These are phyloP conservation scores for Pristionchus fissidentatus DNA, from an alignment of 2,888 invertebrate genomes.

Conservation along the genomic window DNA sequence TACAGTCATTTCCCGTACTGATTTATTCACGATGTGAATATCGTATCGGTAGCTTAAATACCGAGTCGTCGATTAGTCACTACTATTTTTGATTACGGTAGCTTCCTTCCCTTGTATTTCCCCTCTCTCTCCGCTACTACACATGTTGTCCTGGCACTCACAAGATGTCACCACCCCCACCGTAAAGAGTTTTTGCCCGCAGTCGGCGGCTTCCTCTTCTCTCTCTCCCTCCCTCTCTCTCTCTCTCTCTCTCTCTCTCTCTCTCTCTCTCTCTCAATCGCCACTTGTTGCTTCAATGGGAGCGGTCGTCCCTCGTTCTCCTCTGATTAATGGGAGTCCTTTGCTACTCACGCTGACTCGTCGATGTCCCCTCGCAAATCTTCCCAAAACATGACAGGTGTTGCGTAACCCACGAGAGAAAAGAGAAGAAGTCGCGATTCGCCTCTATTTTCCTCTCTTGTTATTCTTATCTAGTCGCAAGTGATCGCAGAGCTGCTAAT, in stretches of 20 bases:
- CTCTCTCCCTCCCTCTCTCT: not conserved
- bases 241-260: not conserved
- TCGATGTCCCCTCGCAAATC: slow-evolving; percentile 11
- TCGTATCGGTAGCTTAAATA: no score
- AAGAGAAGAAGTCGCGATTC: not conserved
- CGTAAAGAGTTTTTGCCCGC: slow-evolving; percentile 25
- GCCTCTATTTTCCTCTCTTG: not conserved
- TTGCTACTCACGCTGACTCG: not conserved
- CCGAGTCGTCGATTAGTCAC: no score
- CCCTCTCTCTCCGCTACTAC: no score
- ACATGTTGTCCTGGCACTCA: slow-evolving; percentile 7
- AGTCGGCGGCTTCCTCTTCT: no score
- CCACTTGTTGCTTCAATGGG: slow-evolving; percentile 18
- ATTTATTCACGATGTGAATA: no score
- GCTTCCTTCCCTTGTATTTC: not conserved
- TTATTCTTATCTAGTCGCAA: no score
- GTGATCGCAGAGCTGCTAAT: no score
- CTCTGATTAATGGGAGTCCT: slow-evolving; percentile 16
- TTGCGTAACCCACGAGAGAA: not conserved
- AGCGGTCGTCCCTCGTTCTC: slow-evolving; percentile 11
- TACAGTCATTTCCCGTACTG: no score
- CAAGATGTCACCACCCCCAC: not conserved
- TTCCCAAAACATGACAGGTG: slow-evolving; percentile 35
- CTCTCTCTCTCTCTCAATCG: not conserved
- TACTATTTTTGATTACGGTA: slow-evolving; percentile 28